phyloP scores from a whole-genome alignment of 2,797 vertebrate genomes.

The Sebastes glaucus region DNA sequence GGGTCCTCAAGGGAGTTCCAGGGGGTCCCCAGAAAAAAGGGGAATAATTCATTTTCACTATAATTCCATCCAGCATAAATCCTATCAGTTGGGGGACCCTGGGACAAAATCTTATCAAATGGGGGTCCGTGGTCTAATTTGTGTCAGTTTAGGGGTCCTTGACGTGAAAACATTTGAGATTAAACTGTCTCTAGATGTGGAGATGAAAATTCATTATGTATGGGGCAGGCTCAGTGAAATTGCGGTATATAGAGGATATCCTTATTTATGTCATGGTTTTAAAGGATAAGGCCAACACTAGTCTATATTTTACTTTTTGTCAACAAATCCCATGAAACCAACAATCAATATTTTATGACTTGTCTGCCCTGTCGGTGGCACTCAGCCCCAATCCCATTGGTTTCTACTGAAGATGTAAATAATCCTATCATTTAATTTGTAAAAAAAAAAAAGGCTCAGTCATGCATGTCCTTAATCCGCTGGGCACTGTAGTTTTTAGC shows the following conservation, averaged over 20 bases:
- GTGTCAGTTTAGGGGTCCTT: too few species aligned
- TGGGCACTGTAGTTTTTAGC: not conserved
- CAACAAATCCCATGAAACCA: not conserved
- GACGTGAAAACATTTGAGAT: too few species aligned
- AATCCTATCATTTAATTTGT: not conserved
- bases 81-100: not conserved
- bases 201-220: not conserved
- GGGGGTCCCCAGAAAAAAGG: too few species aligned
- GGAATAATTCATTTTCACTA: not conserved
- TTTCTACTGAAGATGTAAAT: not conserved
- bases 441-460: not conserved
- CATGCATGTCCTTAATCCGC: not conserved
- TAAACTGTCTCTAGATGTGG: not conserved
- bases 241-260: not conserved
- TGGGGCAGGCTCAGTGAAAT: not conserved
- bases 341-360: not conserved
- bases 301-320: not conserved
- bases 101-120: not conserved
- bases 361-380: too few species aligned
- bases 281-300: not conserved
- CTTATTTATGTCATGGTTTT: not conserved
- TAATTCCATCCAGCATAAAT: not conserved
- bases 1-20: fast-evolving
- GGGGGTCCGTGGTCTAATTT: not conserved
- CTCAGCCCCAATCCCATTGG: not conserved